Evolutionary conservation across 2,888 invertebrate genomes (phyloP).

Genomic region (Meliscaeva auricollis): DNA sequence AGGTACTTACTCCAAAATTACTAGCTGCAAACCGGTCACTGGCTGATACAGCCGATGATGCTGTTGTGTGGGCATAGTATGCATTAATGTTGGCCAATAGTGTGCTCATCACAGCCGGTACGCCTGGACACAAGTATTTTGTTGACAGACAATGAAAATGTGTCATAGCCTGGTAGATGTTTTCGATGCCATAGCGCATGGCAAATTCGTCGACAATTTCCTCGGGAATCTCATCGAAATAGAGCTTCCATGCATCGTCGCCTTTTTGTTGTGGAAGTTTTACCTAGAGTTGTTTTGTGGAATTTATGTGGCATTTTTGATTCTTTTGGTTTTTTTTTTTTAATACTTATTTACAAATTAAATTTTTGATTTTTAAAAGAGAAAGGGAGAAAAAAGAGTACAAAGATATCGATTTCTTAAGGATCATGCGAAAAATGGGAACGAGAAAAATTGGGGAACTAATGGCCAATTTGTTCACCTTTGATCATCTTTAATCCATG

Average conservation of each 20-base stretch:
- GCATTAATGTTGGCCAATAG: slow-evolving; percentile 99
- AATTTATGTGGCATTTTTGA: slow-evolving; percentile 49
- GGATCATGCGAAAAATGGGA: slow-evolving; percentile 1
- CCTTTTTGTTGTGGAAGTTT: slow-evolving; percentile 96
- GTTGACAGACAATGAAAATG: slow-evolving; percentile 99
- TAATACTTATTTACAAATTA: not conserved
- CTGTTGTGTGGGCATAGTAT: slow-evolving; percentile 99
- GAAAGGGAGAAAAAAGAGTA: not conserved
- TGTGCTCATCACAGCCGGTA: slow-evolving; percentile 99
- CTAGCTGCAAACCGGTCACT: slow-evolving; percentile 99
- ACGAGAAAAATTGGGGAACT: slow-evolving; percentile 19
- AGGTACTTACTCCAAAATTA: slow-evolving; percentile 97
- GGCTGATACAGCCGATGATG: slow-evolving; percentile 98
- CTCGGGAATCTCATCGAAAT: slow-evolving; percentile 98
- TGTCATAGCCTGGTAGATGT: slow-evolving; percentile 93
- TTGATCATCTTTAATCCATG: too few relatives aligned
- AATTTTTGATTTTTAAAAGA: not conserved
- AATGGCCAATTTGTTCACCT: too few relatives aligned
- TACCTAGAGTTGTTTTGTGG: slow-evolving; percentile 78
- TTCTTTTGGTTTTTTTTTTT: slow-evolving; percentile 2
- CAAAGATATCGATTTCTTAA: not conserved
- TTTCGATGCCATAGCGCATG: slow-evolving; percentile 99
- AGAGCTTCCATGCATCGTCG: slow-evolving; percentile 99
- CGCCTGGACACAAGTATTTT: slow-evolving; percentile 99
- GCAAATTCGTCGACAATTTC: slow-evolving; percentile 99